Base-by-base conservation (phyloP, 2,888 invertebrate genomes). In the Andrena minutula region DNA sequence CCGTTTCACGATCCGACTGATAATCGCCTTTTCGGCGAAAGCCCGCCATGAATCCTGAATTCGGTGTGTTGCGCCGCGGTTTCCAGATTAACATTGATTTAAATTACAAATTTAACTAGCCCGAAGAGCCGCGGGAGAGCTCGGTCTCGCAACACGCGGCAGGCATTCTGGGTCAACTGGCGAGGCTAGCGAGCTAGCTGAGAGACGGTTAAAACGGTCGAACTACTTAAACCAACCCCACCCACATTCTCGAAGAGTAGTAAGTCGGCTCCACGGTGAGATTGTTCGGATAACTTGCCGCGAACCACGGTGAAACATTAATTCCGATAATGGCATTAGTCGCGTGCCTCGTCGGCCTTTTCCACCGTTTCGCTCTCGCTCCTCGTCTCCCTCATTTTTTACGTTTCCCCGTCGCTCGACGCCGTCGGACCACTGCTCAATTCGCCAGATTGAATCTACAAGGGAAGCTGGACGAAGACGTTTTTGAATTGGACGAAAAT, bases 21-120 rank as follows among this genome's bases (percentile, higher is more conserved):
- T 88, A 86, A 88, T 80, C 84, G 88, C 75, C 82, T 85, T 85
- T 83, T 78, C 85, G 81, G 10, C 83, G 70, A 76, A 65, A 60
- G 64, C 66, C 77, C 53, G 74, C 79, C 79, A 88, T 85, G 88
- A 88, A 88, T 88, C 79, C 83, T 65, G 68, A 80, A 72, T 78
- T 72, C 76, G 85, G 64, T 71, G 68, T 86, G 89, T 82, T 73
- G 78, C 82, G 83, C 72, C 76, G 77, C 32, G 82, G 82, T 71
- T 83, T 72, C 79, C 69, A 80, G 86, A 89, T 90, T 90, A 90
- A 90, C 90, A 90, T 89, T 84, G 86, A 90, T 90, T 90, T 90
- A 89, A 89, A 89, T 90, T 86, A 86, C 89, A 89, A 90, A 90
- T 89, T 90, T 86, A 88, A 89, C 88, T 88, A 80, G 79, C 83